phyloP scores from a whole-genome alignment of 1,140 invertebrate species.

The Phymorhynchus buccinoides region DNA sequence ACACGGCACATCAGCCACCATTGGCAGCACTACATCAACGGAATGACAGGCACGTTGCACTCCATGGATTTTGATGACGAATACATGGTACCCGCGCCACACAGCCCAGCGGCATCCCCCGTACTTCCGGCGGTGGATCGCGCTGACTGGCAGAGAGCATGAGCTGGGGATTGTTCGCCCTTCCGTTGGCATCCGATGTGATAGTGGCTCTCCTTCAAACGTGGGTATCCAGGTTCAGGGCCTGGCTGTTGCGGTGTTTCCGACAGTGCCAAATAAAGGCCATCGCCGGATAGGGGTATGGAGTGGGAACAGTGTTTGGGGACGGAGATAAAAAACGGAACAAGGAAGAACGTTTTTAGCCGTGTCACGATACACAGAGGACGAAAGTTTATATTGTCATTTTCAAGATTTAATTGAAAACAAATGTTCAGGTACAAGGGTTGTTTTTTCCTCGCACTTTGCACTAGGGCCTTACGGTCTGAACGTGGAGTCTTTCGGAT shows the following conservation, averaged over 20 bases:
- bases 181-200: conserved; percentile 53
- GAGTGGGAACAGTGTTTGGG: neutral
- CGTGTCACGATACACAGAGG: neutral
- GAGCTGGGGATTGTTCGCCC: conserved; percentile 40
- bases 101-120: conserved; percentile 62
- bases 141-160: conserved; percentile 57
- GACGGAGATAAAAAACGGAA: neutral
- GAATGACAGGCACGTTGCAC: conserved; percentile 59
- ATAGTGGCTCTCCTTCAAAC: conserved; percentile 64
- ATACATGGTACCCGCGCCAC: conserved; percentile 66
- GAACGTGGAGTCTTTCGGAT: too few relatives aligned
- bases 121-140: conserved; percentile 61
- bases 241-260: conserved; percentile 57
- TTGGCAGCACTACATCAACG: conserved; percentile 62
- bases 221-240: conserved; percentile 64
- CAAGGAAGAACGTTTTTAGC: neutral
- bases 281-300: conserved; percentile 64
- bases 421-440: too few relatives aligned
- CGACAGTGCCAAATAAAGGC: conserved; percentile 48
- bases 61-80: conserved; percentile 68
- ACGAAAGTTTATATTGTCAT: neutral
- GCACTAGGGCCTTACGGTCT: too few relatives aligned
- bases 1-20: conserved; percentile 45
- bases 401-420: neutral
- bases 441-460: too few relatives aligned